Conservation (phyloP, 1,140 invertebrate species). For the Pseudomyrmex cubaensis region DNA sequence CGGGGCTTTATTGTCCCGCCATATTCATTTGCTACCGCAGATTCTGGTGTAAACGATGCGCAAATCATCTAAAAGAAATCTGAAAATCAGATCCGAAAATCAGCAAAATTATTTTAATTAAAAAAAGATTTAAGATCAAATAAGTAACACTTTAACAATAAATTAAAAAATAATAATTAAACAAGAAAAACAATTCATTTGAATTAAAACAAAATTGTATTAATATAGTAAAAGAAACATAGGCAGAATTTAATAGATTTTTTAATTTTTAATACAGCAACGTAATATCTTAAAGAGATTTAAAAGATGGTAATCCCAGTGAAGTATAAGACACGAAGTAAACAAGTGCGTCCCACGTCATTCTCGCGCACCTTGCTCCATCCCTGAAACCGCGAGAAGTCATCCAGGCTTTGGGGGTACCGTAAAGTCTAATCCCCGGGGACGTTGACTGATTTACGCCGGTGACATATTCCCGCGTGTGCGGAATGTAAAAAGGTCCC, state of each 20-base stretch:
- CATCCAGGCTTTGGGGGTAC: constrained; percentile 52
- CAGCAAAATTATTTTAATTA: background rate
- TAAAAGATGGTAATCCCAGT: background rate
- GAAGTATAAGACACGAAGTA: background rate
- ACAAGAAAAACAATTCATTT: background rate
- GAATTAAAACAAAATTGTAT: too few relatives aligned
- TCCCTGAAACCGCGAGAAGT: constrained; percentile 65
- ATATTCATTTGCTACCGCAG: constrained; percentile 34
- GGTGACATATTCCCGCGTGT: constrained; percentile 71
- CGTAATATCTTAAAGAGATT: background rate
- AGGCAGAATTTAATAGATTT: background rate
- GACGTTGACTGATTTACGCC: constrained; percentile 82
- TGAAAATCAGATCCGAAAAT: background rate
- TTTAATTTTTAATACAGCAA: too few relatives aligned
- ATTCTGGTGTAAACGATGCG: background rate
- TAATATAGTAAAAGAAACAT: background rate
- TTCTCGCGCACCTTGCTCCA: constrained; percentile 55
- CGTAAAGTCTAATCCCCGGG: constrained; percentile 77
- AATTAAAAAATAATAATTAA: background rate
- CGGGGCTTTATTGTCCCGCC: background rate
- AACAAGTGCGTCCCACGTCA: background rate
- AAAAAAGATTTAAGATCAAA: background rate
- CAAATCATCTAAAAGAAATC: background rate
- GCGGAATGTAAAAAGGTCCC: constrained; percentile 59
- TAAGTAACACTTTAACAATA: background rate